phyloP scores from a whole-genome alignment of 2,113 vertebrate species.

The Chitala chitala region DNA sequence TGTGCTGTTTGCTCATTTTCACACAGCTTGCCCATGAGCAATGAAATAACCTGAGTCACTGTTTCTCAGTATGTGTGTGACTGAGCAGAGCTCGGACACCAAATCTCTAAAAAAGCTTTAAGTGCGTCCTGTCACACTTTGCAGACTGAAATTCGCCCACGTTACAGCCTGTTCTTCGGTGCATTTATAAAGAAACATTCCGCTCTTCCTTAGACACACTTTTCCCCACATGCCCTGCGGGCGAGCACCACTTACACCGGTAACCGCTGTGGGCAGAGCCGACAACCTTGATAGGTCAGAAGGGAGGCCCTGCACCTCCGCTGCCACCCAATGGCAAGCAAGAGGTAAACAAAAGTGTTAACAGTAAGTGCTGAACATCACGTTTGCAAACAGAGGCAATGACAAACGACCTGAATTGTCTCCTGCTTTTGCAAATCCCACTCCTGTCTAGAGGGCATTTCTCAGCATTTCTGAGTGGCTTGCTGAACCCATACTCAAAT shows the following conservation, averaged over 20 bases:
- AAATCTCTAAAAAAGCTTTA: background rate
- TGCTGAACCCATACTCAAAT: background rate
- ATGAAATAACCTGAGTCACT: constrained; percentile 5
- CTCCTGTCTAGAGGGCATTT: too few species aligned
- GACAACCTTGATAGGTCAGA: background rate
- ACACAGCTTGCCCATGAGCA: constrained; percentile 6
- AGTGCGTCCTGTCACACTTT: background rate
- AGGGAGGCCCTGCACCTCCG: background rate
- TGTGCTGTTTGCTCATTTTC: background rate
- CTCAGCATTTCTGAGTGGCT: background rate
- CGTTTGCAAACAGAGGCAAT: background rate
- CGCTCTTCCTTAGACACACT: background rate
- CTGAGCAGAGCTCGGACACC: background rate
- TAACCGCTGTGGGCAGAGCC: background rate
- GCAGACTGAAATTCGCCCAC: background rate
- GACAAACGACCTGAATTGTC: background rate
- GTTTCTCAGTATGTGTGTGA: background rate
- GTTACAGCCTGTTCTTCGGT: background rate
- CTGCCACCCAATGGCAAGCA: background rate
- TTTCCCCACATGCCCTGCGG: background rate
- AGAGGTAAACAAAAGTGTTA: too few species aligned
- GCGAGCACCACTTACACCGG: background rate
- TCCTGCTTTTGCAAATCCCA: too few species aligned
- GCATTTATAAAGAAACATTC: background rate
- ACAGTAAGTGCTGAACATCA: background rate